A percentile compares a stretch with the other conserved stretches of the same genome.
These are phyloP conservation scores for Limnothrissa miodon DNA, from an alignment of 2,113 vertebrate genomes.

Conservation along the genomic window DNA sequence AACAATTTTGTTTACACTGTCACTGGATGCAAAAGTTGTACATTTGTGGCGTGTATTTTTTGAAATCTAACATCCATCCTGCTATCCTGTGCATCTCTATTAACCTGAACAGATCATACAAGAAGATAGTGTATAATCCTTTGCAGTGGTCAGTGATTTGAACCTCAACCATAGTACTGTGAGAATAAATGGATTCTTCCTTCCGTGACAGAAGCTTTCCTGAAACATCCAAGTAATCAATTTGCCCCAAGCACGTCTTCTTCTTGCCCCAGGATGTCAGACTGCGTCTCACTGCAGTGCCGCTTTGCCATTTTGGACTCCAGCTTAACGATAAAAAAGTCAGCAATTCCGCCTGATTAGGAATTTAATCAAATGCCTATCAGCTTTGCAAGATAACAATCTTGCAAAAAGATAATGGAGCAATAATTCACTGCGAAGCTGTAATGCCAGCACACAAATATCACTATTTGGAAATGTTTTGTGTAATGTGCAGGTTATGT, in stretches of 20 bases:
- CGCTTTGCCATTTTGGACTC: background rate
- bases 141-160: background rate
- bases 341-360: background rate
- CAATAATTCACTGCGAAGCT: background rate
- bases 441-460: background rate
- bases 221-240: background rate
- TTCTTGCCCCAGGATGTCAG: background rate
- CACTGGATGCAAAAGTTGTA: background rate
- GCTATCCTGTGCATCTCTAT: background rate
- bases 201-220: background rate
- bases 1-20: background rate
- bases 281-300: background rate
- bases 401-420: background rate
- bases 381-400: background rate
- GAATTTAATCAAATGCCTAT: conserved; percentile 17
- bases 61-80: background rate
- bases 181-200: background rate
- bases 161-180: background rate
- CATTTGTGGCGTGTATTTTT: background rate
- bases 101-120: background rate
- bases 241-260: background rate
- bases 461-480: background rate
- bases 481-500: background rate
- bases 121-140: background rate
- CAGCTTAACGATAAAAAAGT: background rate